A percentile compares a stretch with the other conserved stretches of the same genome.
phyloP scores from a whole-genome alignment of 2,113 vertebrate species.

The Plecturocebus donacophilus region DNA sequence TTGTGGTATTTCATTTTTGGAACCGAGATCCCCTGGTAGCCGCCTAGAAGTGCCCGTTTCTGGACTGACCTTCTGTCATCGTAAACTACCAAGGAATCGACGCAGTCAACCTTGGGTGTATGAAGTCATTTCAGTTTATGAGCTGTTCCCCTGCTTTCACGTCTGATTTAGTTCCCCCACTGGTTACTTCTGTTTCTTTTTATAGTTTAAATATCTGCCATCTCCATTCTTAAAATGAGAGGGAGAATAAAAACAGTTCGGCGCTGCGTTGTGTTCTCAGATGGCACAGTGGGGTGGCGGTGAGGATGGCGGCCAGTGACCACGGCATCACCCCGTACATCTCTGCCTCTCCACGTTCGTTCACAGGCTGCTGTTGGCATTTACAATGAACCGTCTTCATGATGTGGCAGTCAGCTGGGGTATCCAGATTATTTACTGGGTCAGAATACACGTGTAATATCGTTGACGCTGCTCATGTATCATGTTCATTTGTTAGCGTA shows the following conservation, averaged over 20 bases:
- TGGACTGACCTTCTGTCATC: background rate
- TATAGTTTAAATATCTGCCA: slow-evolving; percentile 37
- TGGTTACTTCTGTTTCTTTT: slow-evolving; percentile 32
- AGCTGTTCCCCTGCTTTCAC: background rate
- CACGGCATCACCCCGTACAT: background rate
- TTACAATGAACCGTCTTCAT: background rate
- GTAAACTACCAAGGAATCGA: background rate
- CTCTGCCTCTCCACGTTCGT: background rate
- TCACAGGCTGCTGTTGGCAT: background rate
- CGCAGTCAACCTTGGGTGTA: background rate
- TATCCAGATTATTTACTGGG: background rate
- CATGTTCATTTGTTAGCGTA: background rate
- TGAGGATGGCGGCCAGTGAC: background rate
- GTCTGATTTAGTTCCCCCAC: background rate
- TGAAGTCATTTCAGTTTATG: background rate
- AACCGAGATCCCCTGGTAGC: background rate
- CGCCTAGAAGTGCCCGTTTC: background rate
- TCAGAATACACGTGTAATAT: background rate
- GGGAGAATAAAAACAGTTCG: background rate
- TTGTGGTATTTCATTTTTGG: background rate
- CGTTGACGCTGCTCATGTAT: accelerated
- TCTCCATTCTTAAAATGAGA: slow-evolving; percentile 28
- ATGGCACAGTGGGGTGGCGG: background rate
- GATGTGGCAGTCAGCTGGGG: background rate
- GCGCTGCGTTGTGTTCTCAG: background rate